Evolutionary conservation across 2,797 vertebrate genomes (phyloP).

Genomic region (Macrochelys suwanniensis): DNA sequence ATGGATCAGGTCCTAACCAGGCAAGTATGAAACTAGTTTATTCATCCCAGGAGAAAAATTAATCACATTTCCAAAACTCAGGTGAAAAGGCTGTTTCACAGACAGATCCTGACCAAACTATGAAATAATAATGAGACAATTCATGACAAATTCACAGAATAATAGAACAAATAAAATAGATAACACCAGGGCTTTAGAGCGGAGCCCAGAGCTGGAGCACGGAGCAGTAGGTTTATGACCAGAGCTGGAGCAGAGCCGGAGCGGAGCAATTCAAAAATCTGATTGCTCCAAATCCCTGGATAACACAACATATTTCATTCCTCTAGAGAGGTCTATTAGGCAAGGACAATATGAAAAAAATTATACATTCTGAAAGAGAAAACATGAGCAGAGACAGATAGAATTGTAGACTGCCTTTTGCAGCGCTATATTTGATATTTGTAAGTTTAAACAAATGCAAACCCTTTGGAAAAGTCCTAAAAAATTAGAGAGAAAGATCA

Average conservation of each 20-base stretch:
- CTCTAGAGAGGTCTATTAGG: not conserved
- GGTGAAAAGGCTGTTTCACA: not conserved
- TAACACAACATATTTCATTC: not conserved
- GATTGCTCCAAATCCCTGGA: too few relatives aligned
- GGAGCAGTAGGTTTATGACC: too few relatives aligned
- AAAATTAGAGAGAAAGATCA: not conserved
- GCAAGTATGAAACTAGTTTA: not conserved
- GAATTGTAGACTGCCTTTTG: not conserved
- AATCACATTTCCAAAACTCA: not conserved
- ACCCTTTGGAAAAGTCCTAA: conserved; percentile 3
- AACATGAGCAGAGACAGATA: not conserved
- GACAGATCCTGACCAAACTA: not conserved
- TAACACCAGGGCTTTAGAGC: not conserved
- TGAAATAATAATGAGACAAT: not conserved
- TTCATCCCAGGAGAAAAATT: not conserved
- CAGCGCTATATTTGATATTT: not conserved
- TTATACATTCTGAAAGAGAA: not conserved
- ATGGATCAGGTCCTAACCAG: not conserved
- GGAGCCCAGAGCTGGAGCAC: too few relatives aligned
- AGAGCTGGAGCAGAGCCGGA: too few relatives aligned
- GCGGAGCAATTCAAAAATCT: too few relatives aligned
- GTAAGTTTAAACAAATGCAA: not conserved
- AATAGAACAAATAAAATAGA: not conserved
- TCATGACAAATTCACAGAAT: not conserved
- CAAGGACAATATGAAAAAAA: not conserved